Evolutionary conservation across 1,140 invertebrate species (phyloP), one percentile per base, ranked within the genome.

Genomic region (Reticulitermes speratus): DNA sequence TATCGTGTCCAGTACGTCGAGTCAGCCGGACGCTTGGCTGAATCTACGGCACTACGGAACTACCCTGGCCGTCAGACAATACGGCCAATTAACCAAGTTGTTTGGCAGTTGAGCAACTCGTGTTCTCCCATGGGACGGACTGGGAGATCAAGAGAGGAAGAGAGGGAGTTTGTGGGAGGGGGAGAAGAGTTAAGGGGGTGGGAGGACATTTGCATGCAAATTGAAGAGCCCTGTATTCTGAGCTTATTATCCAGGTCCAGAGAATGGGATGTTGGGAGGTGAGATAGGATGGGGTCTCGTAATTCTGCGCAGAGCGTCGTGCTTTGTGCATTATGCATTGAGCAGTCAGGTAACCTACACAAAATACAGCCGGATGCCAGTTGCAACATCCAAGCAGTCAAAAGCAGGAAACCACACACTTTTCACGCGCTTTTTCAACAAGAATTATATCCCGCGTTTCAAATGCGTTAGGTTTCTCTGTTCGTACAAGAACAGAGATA

Each of bases 161-260:
- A 75, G 65, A 75, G 65, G 7, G n/a, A 75, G 65, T n/a, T 75
- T 75, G 65, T 75, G 65, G n/a, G 65, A 30, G 59, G 59, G 7
- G 59, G 59, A 65, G 55, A 23, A 59, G 6, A 6, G 55, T 23
- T 65, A 0, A 65, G 59, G n/a, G 65, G 65, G n/a, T 75, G 65
- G n/a, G 65, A 75, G 65, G 65, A 75, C 65, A 75, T 75, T 75
- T 75, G 65, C 65, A 75, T 75, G 65, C 65, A 75, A 75, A 75
- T 75, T 75, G 65, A 75, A 75, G 65, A 75, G 65, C 65, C 65
- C 65, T 75, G 65, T 75, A 75, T 75, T 75, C 65, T 75, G 65
- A 75, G 65, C 65, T 75, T 75, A 75, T 75, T 75, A 75, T 75
- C 65, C 65, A 25, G 65, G 65, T 75, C 65, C 65, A 75, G 65